Evolutionary conservation across 2,888 invertebrate genomes (phyloP), one percentile per base, ranked within the genome.

Genomic region (Epistrophe grossulariae): DNA sequence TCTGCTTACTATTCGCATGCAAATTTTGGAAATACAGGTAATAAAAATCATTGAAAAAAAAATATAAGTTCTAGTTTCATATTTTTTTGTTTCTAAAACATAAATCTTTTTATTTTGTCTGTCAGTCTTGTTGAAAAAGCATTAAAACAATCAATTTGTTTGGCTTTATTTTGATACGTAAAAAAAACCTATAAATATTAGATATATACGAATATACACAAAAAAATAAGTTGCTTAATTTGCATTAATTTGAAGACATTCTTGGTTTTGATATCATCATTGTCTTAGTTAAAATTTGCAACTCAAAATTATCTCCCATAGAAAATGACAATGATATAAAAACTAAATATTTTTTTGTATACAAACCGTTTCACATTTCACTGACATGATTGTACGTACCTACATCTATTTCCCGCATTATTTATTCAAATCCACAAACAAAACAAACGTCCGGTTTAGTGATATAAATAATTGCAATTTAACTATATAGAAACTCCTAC

Each of bases 401-500:
- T 28, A 31, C 55, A 31, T 0, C 28, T 66, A 28, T 45, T 66
- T 48, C 31, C 48, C 45, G 66, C 66, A 66, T n/a, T 31, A 48
- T 48, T 31, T 48, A 48, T 45, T 45, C n/a, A 28, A 48, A 48
- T 31, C 55, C 13, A 31, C 13, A 13, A 0, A 3, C 10, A n/a
- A 45, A 9, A 48, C 38, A 52, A 10, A 55, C 38, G 38, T 70
- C 55, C 70, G 70, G 70, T 55, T 70, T 28, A 40, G 15, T n/a
- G 31, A 55, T 55, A 55, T 70, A 40, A 48, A 40, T 70, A 70
- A 35, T 68, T 35, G 50, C 28, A 68, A 68, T 35, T 50, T 68
- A 52, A 38, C 19, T 52, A 13, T 52, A 13, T 19, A 68, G 31
- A 68, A 68, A 68, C 43, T 35, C 52, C 19, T 52, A 50, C 24